Conservation (phyloP, 2,888 invertebrate species). For the Drosophila yooni region DNA sequence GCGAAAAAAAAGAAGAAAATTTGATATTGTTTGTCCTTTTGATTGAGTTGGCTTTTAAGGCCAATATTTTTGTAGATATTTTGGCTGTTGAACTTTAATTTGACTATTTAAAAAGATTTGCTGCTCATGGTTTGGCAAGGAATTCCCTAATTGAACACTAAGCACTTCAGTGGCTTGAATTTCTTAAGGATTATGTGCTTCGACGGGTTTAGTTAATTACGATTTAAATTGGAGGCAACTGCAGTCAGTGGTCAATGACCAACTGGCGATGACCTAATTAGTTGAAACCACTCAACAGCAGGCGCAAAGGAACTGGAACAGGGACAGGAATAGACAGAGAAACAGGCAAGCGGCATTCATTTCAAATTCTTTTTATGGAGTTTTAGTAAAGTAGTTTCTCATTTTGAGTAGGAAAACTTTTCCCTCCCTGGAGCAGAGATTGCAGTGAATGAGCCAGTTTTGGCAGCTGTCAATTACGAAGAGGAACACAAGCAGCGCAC, state of each 20-base stretch:
- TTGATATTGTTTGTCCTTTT: not conserved
- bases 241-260: conserved; percentile 68
- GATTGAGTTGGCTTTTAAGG: not conserved
- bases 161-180: conserved; percentile 13
- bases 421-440: conserved; percentile 10
- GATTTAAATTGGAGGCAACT: conserved; percentile 49
- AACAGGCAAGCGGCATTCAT: conserved; percentile 52
- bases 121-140: too few species aligned
- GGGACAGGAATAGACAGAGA: conserved; percentile 3
- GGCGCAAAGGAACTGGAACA: not conserved
- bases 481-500: conserved; percentile 3
- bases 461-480: conserved; percentile 41
- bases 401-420: conserved; percentile 33
- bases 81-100: not conserved
- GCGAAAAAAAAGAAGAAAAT: not conserved
- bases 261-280: conserved; percentile 67
- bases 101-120: not conserved
- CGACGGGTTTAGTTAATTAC: conserved; percentile 69
- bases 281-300: conserved; percentile 30
- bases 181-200: conserved; percentile 55
- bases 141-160: conserved; percentile 23
- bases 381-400: conserved; percentile 42
- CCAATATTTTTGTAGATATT: not conserved
- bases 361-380: conserved; percentile 65
- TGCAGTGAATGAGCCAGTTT: conserved; percentile 4